phyloP scores from a whole-genome alignment of 2,797 vertebrate genomes.

The Phrynocephalus guinanensis region DNA sequence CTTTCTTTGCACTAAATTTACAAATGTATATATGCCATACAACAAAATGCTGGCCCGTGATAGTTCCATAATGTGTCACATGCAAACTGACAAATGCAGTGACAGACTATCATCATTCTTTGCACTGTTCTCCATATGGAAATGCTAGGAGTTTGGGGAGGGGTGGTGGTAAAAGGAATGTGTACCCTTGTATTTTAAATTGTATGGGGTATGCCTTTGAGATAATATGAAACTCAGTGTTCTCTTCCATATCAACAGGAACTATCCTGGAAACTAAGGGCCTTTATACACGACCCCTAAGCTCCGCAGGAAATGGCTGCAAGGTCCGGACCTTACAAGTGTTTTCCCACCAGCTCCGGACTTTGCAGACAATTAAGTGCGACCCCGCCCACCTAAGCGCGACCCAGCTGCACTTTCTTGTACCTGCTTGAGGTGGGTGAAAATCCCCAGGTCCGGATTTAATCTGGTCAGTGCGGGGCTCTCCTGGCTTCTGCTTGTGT shows the following conservation, averaged over 20 bases:
- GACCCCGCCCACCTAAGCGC: too few relatives aligned
- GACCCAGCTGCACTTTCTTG: too few relatives aligned
- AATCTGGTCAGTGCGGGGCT: too few relatives aligned
- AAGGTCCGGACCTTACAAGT: too few relatives aligned
- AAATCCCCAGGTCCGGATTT: too few relatives aligned
- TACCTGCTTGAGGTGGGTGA: too few relatives aligned
- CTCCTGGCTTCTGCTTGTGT: too few relatives aligned
- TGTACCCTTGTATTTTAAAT: neutral
- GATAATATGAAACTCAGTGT: conserved; percentile 5
- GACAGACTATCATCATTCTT: neutral
- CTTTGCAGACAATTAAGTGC: too few relatives aligned
- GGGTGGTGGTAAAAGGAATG: neutral
- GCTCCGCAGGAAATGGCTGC: too few relatives aligned
- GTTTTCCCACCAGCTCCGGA: too few relatives aligned
- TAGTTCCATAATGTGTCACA: conserved; percentile 5
- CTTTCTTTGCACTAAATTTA: conserved; percentile 14
- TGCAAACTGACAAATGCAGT: neutral
- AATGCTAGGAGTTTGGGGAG: neutral
- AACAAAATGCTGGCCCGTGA: neutral
- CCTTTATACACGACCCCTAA: too few relatives aligned
- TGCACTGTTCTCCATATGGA: neutral
- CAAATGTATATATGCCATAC: neutral
- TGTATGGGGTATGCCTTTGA: neutral
- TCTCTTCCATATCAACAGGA: neutral
- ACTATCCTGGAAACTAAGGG: neutral